Conservation (phyloP, 2,888 invertebrate genomes). For the Apotomis turbidana region DNA sequence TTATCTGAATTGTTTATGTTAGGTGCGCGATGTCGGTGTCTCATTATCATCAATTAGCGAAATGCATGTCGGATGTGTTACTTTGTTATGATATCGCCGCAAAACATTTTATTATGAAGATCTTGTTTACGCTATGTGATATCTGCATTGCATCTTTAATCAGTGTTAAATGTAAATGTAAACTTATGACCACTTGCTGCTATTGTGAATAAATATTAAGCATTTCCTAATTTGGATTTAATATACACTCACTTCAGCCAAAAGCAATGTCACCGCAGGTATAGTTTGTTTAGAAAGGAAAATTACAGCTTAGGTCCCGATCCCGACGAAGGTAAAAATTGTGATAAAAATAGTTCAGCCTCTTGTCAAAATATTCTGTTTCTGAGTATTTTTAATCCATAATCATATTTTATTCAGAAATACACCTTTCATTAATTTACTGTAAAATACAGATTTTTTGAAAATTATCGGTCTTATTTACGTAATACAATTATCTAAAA, state of each 20-base stretch:
- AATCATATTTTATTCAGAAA: no score
- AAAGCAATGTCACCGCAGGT: no score
- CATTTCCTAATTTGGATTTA: not conserved
- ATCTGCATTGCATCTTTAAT: not conserved
- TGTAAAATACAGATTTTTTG: no score
- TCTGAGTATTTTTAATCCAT: no score
- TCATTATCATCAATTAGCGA: slow-evolving; percentile 29
- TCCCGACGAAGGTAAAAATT: no score
- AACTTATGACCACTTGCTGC: not conserved
- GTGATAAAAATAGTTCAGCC: no score
- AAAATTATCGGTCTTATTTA: not conserved
- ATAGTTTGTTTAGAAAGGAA: no score
- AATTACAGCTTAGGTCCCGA: no score
- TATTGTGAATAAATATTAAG: not conserved
- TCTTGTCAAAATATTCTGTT: no score
- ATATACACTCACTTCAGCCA: no score
- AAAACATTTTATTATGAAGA: slow-evolving; percentile 12
- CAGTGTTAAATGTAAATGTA: not conserved
- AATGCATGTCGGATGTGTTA: slow-evolving; percentile 24
- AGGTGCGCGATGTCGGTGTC: slow-evolving; percentile 12
- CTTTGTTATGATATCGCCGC: slow-evolving; percentile 14
- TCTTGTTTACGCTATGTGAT: slow-evolving; percentile 14
- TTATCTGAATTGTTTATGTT: slow-evolving; percentile 36
- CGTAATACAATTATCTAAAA: slow-evolving; percentile 1
- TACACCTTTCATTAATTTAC: no score